phyloP scores from a whole-genome alignment of 2,888 invertebrate genomes.

The Pocota personata region DNA sequence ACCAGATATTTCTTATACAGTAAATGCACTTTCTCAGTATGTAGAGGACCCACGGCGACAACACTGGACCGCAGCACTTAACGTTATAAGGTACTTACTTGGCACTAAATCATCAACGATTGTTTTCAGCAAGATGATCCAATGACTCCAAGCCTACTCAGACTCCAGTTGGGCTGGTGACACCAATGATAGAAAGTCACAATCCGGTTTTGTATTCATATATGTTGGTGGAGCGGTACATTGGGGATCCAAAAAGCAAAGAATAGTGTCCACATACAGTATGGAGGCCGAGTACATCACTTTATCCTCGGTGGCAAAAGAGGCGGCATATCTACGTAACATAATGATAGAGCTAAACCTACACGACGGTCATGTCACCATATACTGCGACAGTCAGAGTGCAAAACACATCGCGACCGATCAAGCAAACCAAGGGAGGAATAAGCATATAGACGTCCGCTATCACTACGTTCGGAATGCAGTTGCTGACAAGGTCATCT shows the following conservation, averaged over 20 bases:
- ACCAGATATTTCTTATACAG: slow-evolving; percentile 39
- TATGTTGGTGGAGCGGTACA: background rate
- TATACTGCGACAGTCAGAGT: slow-evolving; percentile 11
- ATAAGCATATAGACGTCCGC: slow-evolving; percentile 7
- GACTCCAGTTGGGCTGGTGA: slow-evolving; percentile 21
- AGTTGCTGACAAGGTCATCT: background rate
- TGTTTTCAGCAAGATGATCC: slow-evolving; percentile 1
- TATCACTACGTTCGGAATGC: slow-evolving; percentile 9
- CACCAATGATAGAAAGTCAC: too few relatives aligned
- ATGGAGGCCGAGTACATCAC: background rate
- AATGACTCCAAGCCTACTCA: background rate
- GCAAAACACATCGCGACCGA: background rate
- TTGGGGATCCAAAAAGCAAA: slow-evolving; percentile 1
- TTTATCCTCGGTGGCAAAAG: background rate
- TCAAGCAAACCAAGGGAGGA: background rate
- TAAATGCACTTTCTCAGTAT: slow-evolving; percentile 31
- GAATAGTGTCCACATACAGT: slow-evolving; percentile 10
- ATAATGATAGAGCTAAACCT: background rate
- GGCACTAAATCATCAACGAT: slow-evolving; percentile 5
- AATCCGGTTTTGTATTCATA: background rate
- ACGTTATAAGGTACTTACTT: slow-evolving; percentile 17
- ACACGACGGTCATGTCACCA: background rate
- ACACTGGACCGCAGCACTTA: too few relatives aligned
- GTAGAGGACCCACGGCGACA: slow-evolving; percentile 16
- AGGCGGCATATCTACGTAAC: too few relatives aligned